phyloP scores from a whole-genome alignment of 30 jellyfish, hydroid and myxozoan genomes.

The Hydractinia echinata region DNA sequence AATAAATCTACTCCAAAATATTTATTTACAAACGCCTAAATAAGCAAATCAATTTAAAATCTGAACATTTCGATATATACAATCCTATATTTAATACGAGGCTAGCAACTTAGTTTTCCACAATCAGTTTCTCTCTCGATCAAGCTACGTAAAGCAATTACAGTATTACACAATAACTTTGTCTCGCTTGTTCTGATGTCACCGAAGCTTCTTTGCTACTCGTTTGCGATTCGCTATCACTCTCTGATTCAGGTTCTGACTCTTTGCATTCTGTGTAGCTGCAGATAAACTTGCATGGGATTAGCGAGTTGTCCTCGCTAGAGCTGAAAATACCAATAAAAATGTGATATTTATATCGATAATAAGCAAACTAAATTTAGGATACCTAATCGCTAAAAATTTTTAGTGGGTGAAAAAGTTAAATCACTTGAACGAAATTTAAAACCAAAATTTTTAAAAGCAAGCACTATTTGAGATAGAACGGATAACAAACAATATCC shows the following conservation, averaged over 20 bases:
- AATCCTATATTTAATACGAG: no score
- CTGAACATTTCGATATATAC: no score
- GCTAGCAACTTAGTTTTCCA: no score
- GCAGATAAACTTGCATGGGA: constrained; percentile 82
- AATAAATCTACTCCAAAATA: no score
- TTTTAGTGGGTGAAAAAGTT: neutral
- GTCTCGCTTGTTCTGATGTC: neutral
- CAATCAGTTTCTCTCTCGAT: neutral
- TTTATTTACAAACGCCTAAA: no score
- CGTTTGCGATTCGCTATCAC: constrained; percentile 39
- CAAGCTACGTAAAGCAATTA: neutral
- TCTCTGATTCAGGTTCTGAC: constrained; percentile 63
- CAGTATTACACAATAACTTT: constrained; percentile 4
- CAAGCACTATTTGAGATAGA: no score
- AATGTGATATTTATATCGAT: neutral
- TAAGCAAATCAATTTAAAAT: no score
- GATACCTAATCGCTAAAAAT: neutral
- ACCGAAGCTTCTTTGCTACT: constrained; percentile 4
- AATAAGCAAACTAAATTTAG: neutral
- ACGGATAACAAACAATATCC: no score
- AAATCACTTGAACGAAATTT: no score
- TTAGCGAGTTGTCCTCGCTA: constrained; percentile 44
- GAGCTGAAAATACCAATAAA: constrained; percentile 43
- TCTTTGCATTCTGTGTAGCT: constrained; percentile 53
- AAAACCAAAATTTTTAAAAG: no score